A percentile compares a stretch with the other conserved stretches of the same genome.
Evolutionary conservation across 2,113 vertebrate genomes (phyloP).

Genomic region (Lates calcarifer): DNA sequence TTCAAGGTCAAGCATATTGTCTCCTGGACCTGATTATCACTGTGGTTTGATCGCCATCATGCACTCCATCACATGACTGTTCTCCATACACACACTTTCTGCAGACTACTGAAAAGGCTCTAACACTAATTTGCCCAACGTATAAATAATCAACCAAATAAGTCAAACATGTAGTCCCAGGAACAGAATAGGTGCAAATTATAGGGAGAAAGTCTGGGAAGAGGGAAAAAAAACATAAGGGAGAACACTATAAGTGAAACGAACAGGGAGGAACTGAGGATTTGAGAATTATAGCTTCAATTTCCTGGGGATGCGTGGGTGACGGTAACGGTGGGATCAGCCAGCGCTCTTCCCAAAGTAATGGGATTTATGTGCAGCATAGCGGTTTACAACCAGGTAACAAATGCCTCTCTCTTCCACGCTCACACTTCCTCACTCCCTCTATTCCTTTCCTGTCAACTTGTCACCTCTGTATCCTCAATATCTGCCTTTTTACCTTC

Average conservation of each 20-base stretch:
- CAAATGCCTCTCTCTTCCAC: constrained; percentile 67
- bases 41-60: not conserved
- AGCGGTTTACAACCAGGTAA: constrained; percentile 79
- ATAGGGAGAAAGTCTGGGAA: constrained; percentile 10
- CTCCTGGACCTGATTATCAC: not conserved
- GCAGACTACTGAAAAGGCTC: not conserved
- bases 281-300: constrained; percentile 84
- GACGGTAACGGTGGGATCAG: constrained; percentile 72
- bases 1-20: not conserved
- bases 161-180: constrained; percentile 28
- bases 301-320: constrained; percentile 79
- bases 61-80: not conserved
- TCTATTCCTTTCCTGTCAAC: constrained; percentile 39
- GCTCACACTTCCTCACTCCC: constrained; percentile 37
- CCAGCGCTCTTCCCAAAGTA: constrained; percentile 76
- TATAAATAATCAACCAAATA: constrained; percentile 31
- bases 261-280: constrained; percentile 54
- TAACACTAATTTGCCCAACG: constrained; percentile 45
- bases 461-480: constrained; percentile 59
- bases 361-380: constrained; percentile 81
- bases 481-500: constrained; percentile 30
- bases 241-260: constrained; percentile 40
- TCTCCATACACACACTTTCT: not conserved
- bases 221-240: constrained; percentile 14
- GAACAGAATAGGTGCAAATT: constrained; percentile 25